These are phyloP conservation scores for Platycercus adscitus DNA, from an alignment of 2,113 vertebrate genomes.

Conservation along the genomic window DNA sequence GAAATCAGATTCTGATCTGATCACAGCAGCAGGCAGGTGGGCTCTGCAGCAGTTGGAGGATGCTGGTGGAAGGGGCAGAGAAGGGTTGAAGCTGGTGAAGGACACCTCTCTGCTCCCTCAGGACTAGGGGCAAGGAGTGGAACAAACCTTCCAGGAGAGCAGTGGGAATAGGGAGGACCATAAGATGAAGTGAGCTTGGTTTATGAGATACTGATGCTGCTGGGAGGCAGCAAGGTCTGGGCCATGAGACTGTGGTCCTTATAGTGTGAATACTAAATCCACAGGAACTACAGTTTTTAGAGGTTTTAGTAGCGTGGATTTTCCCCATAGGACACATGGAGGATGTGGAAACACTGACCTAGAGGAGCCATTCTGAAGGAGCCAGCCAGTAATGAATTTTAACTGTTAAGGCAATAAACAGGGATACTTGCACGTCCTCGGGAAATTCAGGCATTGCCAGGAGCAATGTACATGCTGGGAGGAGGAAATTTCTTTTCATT, in stretches of 20 bases:
- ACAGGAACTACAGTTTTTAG: not conserved
- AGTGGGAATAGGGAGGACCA: not conserved
- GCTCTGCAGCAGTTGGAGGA: not conserved
- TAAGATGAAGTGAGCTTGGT: accelerated
- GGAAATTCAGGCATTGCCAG: not conserved
- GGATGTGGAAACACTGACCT: not conserved
- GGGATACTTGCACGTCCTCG: not conserved
- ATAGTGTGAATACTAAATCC: not conserved
- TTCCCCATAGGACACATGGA: not conserved
- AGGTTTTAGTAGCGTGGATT: not conserved
- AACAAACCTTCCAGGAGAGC: not conserved
- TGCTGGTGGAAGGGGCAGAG: not conserved
- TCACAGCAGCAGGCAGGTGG: accelerated
- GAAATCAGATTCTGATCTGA: not conserved
- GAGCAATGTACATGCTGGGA: not conserved
- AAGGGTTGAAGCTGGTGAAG: not conserved
- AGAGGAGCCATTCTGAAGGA: not conserved
- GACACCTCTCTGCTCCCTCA: not conserved
- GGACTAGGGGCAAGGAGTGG: not conserved
- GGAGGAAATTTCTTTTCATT: not conserved
- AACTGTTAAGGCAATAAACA: conserved; percentile 1
- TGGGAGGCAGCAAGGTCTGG: not conserved
- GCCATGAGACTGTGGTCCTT: not conserved
- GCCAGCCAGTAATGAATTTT: not conserved
- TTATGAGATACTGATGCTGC: not conserved